Base-by-base conservation (phyloP, 2,888 invertebrate genomes). In the Gari tellinella region DNA sequence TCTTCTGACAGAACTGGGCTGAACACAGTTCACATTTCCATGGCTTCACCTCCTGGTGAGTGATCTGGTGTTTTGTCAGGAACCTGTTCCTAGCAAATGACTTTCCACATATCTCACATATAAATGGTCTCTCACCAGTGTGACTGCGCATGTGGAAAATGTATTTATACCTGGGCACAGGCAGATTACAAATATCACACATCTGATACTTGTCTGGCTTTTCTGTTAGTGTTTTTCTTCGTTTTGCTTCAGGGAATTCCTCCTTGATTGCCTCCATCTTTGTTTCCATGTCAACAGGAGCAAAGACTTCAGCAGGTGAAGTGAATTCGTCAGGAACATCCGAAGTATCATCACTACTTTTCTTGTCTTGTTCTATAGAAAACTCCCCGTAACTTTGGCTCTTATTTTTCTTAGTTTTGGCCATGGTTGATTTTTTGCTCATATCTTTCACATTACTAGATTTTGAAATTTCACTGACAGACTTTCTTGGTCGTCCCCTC, bases 71-170 rank as follows among this genome's bases (percentile, higher is more conserved):
- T 40, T 66, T 63, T 5, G 49, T 58, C 25, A 78, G 64, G 17
- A 67, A 73, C 26, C 60, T 62, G 8, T 45, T 49, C 21, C 60
- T 53, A 21, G 73, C 70, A 53, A 73, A 78, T 17, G 67, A 55
- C 26, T 70, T 70, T 7, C 78, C 78, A 67, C 78, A 78, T 46
- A 64, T 67, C 37, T 78, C 78, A 65, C 78, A 78, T 2, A 78
- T 57, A 43, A 61, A 78, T 26, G 70, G 70, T 15, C 66, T 56
- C 48, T 73, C 68, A 1, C 72, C 65, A 15, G 68, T 52, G 21
- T 72, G 72, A 15, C 38, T 25, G 12, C 57, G 46, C 57, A 62
- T 52, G 15, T 72, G 72, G 12, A 51, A 58, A 12, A 52, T 40
- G 46, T 62, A 66, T 12, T 72, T 61, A 31, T 51, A 40, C 17